Base-by-base conservation (phyloP, 2,888 invertebrate genomes). In the Cephus runcator region DNA sequence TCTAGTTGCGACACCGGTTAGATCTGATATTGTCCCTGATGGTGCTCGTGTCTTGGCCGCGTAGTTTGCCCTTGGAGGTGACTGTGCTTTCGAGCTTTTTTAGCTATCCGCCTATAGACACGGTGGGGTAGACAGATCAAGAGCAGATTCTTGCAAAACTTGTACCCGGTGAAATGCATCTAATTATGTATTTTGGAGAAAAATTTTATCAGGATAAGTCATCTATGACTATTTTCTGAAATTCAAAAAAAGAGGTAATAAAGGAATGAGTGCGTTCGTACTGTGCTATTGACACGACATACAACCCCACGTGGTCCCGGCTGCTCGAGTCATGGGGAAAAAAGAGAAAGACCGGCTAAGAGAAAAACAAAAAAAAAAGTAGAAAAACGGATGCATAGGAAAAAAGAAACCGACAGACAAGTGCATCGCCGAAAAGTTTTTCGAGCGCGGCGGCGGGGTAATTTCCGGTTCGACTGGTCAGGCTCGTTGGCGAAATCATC, bases 331-430 rank as follows among this genome's bases (percentile, higher is more conserved):
- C 56, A 23, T 23, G 56, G 9, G 23, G 9, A 2, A 23, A 56
- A 56, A 56, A 23, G 12, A 56, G 40, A 15, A 6, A 40, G 15
- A 15, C 0, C 3, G 15, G 15, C 15, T 40, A 15, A 40, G 40
- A 40, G 6, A 40, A 6, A 15, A 40, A 40, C 6, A 40, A 40
- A 40, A 15, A 36, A 40, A 12, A 4, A 56, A 78, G 69, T 73
- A 23, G 31, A 23, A 73, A 33, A 69, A 71, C 35, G 76, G 73
- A 35, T n/a, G 73, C 31, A 56, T 35, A 34, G 69, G 35, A 3
- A 77, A 31, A 80, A 73, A 79, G 76, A 80, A 79, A 84, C 85
- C 87, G 85, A 86, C 83, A 85, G 86, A 86, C 86, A 35, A n/a
- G 75, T n/a, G 35, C 56, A 74, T 68, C 74, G 80, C 75, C 77